Percentiles rank a stretch among this genome's conserved stretches.
These are phyloP conservation scores for Crocallis elinguaria DNA, from an alignment of 2,888 invertebrate species.

Conservation along the genomic window DNA sequence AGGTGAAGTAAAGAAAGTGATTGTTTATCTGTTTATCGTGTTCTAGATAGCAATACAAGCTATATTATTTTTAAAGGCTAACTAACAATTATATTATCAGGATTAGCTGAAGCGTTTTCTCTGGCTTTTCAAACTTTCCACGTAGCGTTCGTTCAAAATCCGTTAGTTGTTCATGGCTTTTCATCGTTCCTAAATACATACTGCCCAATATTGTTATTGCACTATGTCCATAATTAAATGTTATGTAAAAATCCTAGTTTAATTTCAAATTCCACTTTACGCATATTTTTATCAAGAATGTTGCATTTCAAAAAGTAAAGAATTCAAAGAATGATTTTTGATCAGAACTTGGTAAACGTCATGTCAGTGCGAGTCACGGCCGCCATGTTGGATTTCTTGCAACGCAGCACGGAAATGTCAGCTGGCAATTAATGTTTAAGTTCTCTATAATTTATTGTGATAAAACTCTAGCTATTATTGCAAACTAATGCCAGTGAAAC, in stretches of 20 bases:
- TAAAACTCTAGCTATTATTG: constrained; percentile 55
- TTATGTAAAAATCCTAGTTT: background rate
- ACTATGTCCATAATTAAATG: background rate
- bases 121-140: constrained; percentile 49
- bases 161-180: constrained; percentile 19
- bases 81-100: background rate
- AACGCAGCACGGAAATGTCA: constrained; percentile 84
- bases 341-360: constrained; percentile 66
- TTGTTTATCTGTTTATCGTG: constrained; percentile 8
- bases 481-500: constrained; percentile 55
- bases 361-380: constrained; percentile 69
- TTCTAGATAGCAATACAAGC: background rate
- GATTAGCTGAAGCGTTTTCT: constrained; percentile 29
- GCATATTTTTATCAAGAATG: background rate
- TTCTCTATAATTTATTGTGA: constrained; percentile 69
- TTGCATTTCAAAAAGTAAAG: constrained; percentile 15
- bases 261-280: background rate
- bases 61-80: background rate
- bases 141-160: constrained; percentile 62
- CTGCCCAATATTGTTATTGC: background rate
- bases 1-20: constrained; percentile 48
- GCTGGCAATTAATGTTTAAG: constrained; percentile 76
- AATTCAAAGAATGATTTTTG: constrained; percentile 46
- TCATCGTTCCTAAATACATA: background rate
- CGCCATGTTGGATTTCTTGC: constrained; percentile 84